Evolutionary conservation across 2,113 vertebrate species (phyloP).

Genomic region (Hippolais icterina): DNA sequence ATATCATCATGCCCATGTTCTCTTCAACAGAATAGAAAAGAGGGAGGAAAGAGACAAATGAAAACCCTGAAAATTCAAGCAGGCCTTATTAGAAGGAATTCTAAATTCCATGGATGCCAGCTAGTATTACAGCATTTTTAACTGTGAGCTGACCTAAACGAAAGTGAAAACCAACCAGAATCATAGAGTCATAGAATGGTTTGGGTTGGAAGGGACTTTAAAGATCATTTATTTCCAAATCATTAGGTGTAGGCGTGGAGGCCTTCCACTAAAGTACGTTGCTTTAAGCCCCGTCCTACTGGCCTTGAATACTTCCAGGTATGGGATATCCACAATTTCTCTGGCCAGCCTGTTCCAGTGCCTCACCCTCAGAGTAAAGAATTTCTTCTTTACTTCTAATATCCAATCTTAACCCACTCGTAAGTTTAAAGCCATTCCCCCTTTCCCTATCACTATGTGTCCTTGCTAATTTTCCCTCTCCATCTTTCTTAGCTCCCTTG

Average conservation of each 20-base stretch:
- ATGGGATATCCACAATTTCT: background rate
- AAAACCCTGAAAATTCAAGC: background rate
- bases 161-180: background rate
- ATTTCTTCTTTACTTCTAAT: background rate
- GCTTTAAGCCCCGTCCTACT: background rate
- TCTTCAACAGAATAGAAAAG: background rate
- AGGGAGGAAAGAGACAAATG: rapidly evolving
- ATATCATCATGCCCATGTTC: background rate
- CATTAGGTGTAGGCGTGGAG: background rate
- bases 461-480: background rate
- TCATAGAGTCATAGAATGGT: background rate
- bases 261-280: background rate
- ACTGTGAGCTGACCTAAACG: background rate
- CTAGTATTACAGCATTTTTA: background rate
- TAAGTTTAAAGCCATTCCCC: background rate
- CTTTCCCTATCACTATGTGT: background rate
- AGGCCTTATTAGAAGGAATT: background rate
- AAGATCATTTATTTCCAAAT: background rate
- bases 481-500: background rate
- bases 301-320: background rate
- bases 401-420: background rate
- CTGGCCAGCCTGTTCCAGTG: background rate
- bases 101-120: background rate
- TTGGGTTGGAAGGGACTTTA: background rate
- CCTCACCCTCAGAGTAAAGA: background rate